phyloP scores from a whole-genome alignment of 2,797 vertebrate species.

The Anniella stebbinsi region DNA sequence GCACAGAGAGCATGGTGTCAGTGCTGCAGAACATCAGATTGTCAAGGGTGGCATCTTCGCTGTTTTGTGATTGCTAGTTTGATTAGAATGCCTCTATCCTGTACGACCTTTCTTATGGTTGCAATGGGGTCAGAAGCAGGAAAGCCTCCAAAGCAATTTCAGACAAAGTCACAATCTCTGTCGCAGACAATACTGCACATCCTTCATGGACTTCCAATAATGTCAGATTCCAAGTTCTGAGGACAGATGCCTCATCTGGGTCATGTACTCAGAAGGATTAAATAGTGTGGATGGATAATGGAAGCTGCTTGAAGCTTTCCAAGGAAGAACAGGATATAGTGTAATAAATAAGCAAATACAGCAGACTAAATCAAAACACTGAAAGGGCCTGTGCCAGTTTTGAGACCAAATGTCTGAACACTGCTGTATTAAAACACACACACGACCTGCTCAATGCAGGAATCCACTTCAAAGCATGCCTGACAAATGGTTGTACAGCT shows the following conservation, averaged over 20 bases:
- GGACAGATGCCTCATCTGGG: not conserved
- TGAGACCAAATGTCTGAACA: not conserved
- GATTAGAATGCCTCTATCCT: not conserved
- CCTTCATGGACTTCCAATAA: not conserved
- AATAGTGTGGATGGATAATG: not conserved
- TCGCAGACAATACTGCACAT: not conserved
- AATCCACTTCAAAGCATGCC: too few relatives aligned
- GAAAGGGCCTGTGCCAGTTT: not conserved
- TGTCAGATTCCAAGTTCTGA: not conserved
- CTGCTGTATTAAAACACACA: not conserved
- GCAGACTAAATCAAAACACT: not conserved
- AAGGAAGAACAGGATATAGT: not conserved
- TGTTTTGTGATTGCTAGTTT: not conserved
- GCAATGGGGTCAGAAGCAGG: not conserved
- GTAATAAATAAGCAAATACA: not conserved
- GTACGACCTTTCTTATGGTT: not conserved
- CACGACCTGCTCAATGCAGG: too few relatives aligned
- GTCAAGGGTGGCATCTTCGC: not conserved
- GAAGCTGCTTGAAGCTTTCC: not conserved
- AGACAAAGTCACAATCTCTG: not conserved
- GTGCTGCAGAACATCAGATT: not conserved
- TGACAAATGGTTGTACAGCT: too few relatives aligned
- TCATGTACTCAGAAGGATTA: not conserved
- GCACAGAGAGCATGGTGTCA: not conserved
- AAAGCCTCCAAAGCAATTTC: not conserved